These are phyloP conservation scores for Odobenus rosmarus DNA, from an alignment of 2,113 vertebrate genomes.

Conservation along the genomic window DNA sequence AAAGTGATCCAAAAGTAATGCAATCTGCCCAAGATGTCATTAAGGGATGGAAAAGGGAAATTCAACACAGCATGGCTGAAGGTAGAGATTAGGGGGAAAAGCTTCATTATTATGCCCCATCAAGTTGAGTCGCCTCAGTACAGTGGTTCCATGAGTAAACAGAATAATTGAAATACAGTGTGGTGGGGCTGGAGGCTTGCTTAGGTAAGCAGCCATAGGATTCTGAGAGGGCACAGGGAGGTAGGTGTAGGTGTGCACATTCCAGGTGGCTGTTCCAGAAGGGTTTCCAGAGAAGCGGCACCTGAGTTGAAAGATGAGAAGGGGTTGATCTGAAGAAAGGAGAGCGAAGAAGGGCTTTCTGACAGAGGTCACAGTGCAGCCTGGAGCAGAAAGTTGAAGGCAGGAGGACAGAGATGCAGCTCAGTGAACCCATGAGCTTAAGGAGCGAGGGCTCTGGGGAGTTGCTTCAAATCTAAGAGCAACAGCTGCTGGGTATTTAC, in stretches of 20 bases:
- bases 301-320: not conserved
- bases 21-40: conserved; percentile 48
- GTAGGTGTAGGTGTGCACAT: no score
- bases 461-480: not conserved
- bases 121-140: not conserved
- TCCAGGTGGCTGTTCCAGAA: not conserved
- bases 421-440: not conserved
- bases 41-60: conserved; percentile 53
- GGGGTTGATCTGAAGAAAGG: not conserved
- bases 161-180: conserved; percentile 5
- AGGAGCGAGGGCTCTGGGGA: not conserved
- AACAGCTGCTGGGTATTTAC: not conserved
- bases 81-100: not conserved
- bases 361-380: not conserved
- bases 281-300: not conserved
- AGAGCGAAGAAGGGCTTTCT: not conserved
- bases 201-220: not conserved
- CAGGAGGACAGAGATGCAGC: not conserved
- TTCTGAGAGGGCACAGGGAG: not conserved
- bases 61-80: conserved; percentile 22
- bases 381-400: not conserved
- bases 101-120: conserved; percentile 29
- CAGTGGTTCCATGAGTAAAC: conserved; percentile 45
- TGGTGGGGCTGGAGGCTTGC: not conserved
- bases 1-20: conserved; percentile 68